Conservation (phyloP, 2,888 invertebrate species). For the Ashinkailepas kermadecensis region DNA sequence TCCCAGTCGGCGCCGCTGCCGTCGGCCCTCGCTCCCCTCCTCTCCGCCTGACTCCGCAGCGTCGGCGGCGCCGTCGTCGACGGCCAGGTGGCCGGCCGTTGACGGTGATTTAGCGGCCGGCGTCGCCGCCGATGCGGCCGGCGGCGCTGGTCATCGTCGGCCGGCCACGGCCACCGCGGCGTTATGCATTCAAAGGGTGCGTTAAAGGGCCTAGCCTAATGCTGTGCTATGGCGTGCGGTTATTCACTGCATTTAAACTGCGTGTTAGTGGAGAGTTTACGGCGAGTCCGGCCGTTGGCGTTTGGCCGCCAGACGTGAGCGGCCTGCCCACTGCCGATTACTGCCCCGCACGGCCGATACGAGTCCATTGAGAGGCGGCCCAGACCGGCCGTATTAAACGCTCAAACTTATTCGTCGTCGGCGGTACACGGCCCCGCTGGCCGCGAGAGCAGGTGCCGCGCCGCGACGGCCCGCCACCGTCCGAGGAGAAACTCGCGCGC, state of each 20-base stretch:
- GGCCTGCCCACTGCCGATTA: not conserved
- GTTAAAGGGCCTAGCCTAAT: conserved; percentile 19
- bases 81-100: too few species aligned
- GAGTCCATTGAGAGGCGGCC: not conserved
- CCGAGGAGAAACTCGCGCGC: too few species aligned
- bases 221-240: conserved; percentile 17
- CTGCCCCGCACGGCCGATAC: not conserved
- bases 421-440: not conserved
- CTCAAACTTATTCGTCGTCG: not conserved
- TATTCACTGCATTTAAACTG: conserved; percentile 22
- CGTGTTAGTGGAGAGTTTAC: conserved; percentile 23
- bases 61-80: too few species aligned
- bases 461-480: not conserved
- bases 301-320: not conserved
- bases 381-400: not conserved
- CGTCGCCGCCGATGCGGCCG: too few species aligned
- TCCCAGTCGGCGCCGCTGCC: too few species aligned
- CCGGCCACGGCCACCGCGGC: not conserved
- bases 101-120: too few species aligned
- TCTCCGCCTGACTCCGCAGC: too few species aligned
- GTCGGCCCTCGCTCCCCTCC: too few species aligned
- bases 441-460: not conserved
- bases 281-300: not conserved
- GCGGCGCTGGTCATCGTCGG: not conserved
- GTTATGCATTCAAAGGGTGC: conserved; percentile 20